Evolutionary conservation across 2,113 vertebrate genomes (phyloP).

Genomic region (Sceloporus tristichus): DNA sequence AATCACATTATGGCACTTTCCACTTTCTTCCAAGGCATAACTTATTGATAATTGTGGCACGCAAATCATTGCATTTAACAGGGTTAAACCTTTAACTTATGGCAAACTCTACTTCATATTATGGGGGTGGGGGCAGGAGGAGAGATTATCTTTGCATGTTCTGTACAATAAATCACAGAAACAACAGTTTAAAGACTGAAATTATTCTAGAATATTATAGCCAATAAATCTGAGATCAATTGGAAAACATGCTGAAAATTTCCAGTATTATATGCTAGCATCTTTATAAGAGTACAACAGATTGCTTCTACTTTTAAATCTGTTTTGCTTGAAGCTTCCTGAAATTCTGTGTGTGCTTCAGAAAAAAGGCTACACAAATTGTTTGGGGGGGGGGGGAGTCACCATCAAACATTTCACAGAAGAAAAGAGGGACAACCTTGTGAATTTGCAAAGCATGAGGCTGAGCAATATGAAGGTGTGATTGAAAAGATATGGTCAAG

Average conservation of each 20-base stretch:
- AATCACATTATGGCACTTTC: constrained; percentile 26
- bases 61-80: neutral
- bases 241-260: neutral
- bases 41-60: constrained; percentile 26
- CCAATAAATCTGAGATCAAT: neutral
- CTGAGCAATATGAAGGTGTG: no score
- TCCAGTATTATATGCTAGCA: neutral
- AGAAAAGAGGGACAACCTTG: no score
- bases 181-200: neutral
- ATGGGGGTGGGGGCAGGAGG: neutral
- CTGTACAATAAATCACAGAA: neutral
- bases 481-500: no score
- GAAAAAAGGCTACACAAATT: neutral
- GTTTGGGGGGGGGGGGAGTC: no score
- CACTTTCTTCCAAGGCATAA: neutral
- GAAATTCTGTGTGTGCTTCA: neutral
- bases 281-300: no score
- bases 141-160: neutral
- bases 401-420: no score
- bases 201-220: constrained; percentile 4
- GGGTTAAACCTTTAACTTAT: neutral
- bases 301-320: neutral
- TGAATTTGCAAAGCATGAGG: no score
- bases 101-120: neutral
- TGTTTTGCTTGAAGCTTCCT: neutral